Conservation (phyloP, 2,797 vertebrate species). For the Fistularia commersonii region DNA sequence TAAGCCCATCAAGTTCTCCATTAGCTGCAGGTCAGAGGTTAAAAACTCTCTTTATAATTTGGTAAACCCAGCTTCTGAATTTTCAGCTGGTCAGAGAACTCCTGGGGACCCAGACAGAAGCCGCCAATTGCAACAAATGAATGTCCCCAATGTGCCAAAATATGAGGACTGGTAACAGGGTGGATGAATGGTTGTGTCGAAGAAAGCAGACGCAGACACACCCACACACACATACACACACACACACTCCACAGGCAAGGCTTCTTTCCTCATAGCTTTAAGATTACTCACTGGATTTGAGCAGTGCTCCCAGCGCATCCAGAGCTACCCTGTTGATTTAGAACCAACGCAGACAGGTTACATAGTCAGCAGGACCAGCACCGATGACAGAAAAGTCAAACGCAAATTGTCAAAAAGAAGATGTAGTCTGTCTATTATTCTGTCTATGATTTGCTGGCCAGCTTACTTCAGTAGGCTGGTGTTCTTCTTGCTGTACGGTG, state of each 20-base stretch:
- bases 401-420: not conserved
- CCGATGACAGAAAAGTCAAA: conserved; percentile 8
- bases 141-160: too few species aligned
- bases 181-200: too few species aligned
- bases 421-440: too few species aligned
- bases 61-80: too few species aligned
- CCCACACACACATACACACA: not conserved
- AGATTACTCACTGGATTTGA: conserved; percentile 95
- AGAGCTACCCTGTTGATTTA: conserved; percentile 89
- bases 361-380: conserved; percentile 14
- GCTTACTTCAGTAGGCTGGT: conserved; percentile 89
- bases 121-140: too few species aligned
- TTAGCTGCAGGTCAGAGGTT: too few species aligned
- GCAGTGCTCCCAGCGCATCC: conserved; percentile 92
- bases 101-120: too few species aligned
- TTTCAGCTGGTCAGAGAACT: too few species aligned
- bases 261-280: not conserved
- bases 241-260: not conserved
- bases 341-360: conserved; percentile 51
- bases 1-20: too few species aligned
- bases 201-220: not conserved
- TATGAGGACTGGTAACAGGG: too few species aligned
- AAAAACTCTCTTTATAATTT: too few species aligned
- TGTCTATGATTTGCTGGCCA: not conserved
- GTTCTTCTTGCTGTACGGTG: conserved; percentile 93